phyloP scores from a whole-genome alignment of 1,140 invertebrate species.

The Lepidurus apus region DNA sequence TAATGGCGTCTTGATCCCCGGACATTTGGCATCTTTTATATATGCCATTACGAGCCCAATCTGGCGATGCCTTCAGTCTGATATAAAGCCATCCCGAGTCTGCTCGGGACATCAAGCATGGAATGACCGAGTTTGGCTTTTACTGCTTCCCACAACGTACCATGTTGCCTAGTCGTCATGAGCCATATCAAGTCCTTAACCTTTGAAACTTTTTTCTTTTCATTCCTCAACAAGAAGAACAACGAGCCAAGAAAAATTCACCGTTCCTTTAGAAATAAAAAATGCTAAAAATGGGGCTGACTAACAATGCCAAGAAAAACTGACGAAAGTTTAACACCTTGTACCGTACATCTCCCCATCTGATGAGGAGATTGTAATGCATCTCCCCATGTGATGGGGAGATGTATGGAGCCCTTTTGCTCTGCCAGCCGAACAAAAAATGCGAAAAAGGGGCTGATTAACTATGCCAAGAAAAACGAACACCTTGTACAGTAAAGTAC shows the following conservation, averaged over 20 bases:
- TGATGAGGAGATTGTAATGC: no score
- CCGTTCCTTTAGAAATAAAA: neutral
- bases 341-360: no score
- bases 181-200: slow-evolving; percentile 10
- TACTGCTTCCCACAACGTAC: slow-evolving; percentile 18
- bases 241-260: neutral
- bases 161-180: slow-evolving; percentile 18
- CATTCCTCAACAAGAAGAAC: neutral
- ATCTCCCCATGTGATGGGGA: no score
- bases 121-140: slow-evolving; percentile 18
- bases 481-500: neutral
- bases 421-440: neutral
- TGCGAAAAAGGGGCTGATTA: neutral
- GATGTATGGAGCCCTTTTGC: neutral
- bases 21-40: slow-evolving; percentile 22
- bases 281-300: no score
- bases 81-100: slow-evolving; percentile 18
- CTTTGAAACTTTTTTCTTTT: neutral
- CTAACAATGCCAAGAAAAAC: no score
- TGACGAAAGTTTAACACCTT: no score
- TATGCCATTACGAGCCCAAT: slow-evolving; percentile 19
- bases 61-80: slow-evolving; percentile 20
- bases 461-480: neutral
- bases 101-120: slow-evolving; percentile 14
- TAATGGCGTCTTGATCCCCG: slow-evolving; percentile 20